A percentile compares a stretch with the other conserved stretches of the same genome.
Conservation (phyloP, 2,113 vertebrate species). For the Solea solea region DNA sequence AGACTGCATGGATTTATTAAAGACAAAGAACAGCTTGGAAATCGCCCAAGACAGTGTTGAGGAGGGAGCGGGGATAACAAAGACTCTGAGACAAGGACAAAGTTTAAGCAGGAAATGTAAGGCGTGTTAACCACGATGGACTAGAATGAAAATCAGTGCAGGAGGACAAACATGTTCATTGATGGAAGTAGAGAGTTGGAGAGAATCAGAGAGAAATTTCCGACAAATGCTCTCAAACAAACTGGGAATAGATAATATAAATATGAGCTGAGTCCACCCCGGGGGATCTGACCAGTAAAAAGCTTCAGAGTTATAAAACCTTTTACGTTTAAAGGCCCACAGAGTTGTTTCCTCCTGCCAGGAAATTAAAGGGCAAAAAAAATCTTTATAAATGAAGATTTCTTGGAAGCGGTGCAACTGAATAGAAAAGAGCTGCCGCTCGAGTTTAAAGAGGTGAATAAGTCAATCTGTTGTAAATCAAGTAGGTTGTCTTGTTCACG, state of each 20-base stretch:
- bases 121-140: background rate
- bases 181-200: background rate
- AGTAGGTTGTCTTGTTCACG: background rate
- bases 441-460: background rate
- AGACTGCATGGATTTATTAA: background rate
- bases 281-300: background rate
- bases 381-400: background rate
- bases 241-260: background rate
- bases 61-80: background rate
- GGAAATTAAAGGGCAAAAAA: background rate
- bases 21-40: background rate
- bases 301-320: background rate
- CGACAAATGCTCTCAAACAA: background rate
- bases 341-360: background rate
- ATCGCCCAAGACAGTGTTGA: background rate
- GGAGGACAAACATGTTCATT: background rate
- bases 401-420: background rate
- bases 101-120: background rate
- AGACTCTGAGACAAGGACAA: conserved; percentile 3
- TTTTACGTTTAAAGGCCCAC: background rate
- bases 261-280: background rate
- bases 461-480: background rate
- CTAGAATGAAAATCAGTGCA: background rate
- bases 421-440: background rate
- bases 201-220: background rate